Base-by-base conservation (phyloP, 2,888 invertebrate genomes). In the Scaptodrosophila latifasciaeformis region DNA sequence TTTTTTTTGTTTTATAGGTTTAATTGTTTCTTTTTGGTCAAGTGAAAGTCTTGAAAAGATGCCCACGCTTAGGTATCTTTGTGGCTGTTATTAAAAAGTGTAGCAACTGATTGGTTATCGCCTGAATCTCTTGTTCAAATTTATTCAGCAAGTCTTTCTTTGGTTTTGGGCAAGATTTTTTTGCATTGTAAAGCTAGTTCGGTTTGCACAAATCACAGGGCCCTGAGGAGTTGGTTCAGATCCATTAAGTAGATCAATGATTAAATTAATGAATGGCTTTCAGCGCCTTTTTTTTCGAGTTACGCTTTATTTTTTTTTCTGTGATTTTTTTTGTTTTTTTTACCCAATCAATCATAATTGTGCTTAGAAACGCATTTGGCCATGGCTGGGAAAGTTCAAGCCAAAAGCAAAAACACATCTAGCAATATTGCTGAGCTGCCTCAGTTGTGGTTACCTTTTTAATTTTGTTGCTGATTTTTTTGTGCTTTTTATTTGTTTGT, bases 251-350 rank as follows among this genome's bases (percentile, higher is more conserved):
- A 71, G 74, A 66, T 77, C 77, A 71, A 74, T 77, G 75, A 74
- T 71, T 74, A 77, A 71, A 75, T 75, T 75, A 75, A 75, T 75
- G 75, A 75, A 74, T 71, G 70, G 60, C 75, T 75, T 77, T 75
- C 75, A 77, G 70, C 71, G 65, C 51, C 63, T 59, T 65, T 49
- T 15, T 43, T 30, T 34, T 49, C 43, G 37, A 54, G 43, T 29
- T 49, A 30, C 43, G 46, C 27, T 31, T 13, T 47, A 39, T 37
- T 13, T 47, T 27, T 29, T 44, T 19, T 17, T 13, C 18, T 17
- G 13, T 17, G 13, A 34, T 34, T 6, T 34, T 12, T 34, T 34
- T 34, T 49, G 53, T 35, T 12, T 46, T 37, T 37, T 43, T 31
- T 7, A 37, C 13, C 17, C 37, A 65, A 66, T 66, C 65, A 65